Base-by-base conservation (phyloP, 2,797 vertebrate genomes). In the Scleropages formosus region DNA sequence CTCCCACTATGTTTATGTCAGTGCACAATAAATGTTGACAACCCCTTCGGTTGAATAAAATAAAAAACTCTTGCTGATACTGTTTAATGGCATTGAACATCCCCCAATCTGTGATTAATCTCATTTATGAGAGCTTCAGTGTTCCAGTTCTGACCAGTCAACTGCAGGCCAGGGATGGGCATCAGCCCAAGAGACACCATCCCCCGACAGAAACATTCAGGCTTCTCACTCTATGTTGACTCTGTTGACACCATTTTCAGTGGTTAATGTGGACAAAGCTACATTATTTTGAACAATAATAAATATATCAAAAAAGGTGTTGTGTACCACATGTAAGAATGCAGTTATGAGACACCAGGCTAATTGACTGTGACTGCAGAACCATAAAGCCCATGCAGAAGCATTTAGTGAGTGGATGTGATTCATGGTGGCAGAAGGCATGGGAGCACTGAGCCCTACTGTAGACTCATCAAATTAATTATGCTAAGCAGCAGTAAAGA, bases 391-490 rank as follows among this genome's bases (percentile, higher is more conserved):
- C 69, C 69, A 53, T 20, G 0, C 1, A 27, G 62, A 71, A 82
- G 84, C 74, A 81, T 86, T 90, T 80, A 82, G 76, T 71, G 62
- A 47, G 22, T n/a, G 39, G 77, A 84, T 73, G 68, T 81, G 78
- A 90, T 89, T 80, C 83, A 85, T 80, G 51, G 82, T 85, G 90
- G 89, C 90, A 90, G 88, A 74, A 86, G 82, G 84, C 85, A 80
- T 24, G 65, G 76, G 82, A 78, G 77, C 80, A 24, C 77, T 77
- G 82, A 83, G 84, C 79, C 78, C 81, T 79, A 83, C 88, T 87
- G 83, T 86, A 82, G 82, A 77, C 84, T 87, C 83, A 89, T 94
- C 93, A 94, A 89, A 94, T 94, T 91, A 93, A 95, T 95, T 95
- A 95, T 94, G 92, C 79, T 93, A 94, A 95, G 87, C 81, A 90